Conservation (phyloP, 2,113 vertebrate species). For the Cranoglanis bouderius region DNA sequence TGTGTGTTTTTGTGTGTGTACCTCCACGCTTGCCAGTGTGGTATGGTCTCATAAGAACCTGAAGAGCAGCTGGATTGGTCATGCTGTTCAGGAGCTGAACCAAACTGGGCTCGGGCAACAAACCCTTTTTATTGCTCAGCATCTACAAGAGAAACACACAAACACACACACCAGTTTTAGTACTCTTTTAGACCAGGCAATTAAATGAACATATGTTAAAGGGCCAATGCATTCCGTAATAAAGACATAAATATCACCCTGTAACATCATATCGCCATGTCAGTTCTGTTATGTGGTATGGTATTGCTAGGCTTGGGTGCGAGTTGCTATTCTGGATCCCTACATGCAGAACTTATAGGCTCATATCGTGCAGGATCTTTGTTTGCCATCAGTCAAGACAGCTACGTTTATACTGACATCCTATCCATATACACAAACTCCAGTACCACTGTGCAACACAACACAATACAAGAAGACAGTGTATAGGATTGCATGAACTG, state of each 20-base stretch:
- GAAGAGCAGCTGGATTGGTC: conserved; percentile 91
- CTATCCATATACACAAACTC: neutral
- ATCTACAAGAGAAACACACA: conserved; percentile 74
- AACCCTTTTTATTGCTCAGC: conserved; percentile 88
- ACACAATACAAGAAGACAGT: neutral
- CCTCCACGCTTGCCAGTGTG: conserved; percentile 84
- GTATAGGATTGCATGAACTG: neutral
- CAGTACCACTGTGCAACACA: neutral
- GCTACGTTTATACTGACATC: neutral
- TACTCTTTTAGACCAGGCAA: neutral
- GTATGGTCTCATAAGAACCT: conserved; percentile 90
- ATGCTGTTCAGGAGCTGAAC: conserved; percentile 93
- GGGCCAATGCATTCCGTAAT: neutral
- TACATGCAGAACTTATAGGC: neutral
- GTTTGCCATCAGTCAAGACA: neutral
- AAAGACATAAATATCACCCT: neutral
- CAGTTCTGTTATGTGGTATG: neutral
- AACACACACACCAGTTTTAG: neutral
- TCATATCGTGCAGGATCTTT: neutral
- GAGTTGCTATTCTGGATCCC: neutral
- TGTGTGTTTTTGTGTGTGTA: conserved; percentile 34
- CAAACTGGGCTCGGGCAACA: conserved; percentile 91
- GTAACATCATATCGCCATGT: neutral
- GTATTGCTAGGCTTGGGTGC: neutral
- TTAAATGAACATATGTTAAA: neutral